A percentile compares a stretch with the other conserved stretches of the same genome.
Conservation (phyloP, 2,888 invertebrate genomes). For the Temnothorax unifasciatus region DNA sequence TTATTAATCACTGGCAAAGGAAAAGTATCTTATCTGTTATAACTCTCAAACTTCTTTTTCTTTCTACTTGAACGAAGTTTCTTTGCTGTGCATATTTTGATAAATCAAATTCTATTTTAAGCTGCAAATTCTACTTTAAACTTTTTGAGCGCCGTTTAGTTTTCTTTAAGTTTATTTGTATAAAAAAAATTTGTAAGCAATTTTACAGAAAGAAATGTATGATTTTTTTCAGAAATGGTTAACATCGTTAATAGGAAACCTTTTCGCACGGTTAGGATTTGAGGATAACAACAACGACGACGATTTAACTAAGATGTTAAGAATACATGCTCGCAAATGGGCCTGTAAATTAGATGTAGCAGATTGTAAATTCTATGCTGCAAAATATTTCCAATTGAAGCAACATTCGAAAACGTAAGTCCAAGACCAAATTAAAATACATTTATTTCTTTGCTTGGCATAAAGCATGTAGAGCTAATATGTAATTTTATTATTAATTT, state of each 20-base stretch:
- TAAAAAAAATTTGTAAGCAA: background rate
- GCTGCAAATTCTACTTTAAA: background rate
- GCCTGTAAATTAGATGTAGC: slow-evolving; percentile 72
- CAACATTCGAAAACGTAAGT: background rate
- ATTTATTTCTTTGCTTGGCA: background rate
- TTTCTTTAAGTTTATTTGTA: background rate
- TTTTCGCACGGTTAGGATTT: slow-evolving; percentile 88
- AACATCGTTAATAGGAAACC: slow-evolving; percentile 88
- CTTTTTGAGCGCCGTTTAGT: background rate
- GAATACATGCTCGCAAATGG: slow-evolving; percentile 78
- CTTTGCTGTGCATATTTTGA: background rate
- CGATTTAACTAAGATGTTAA: slow-evolving; percentile 89
- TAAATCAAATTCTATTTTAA: slow-evolving; percentile 3
- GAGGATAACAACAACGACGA: slow-evolving; percentile 89
- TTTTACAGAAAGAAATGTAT: background rate
- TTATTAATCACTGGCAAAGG: no score
- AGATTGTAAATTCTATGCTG: slow-evolving; percentile 68
- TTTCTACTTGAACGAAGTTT: background rate
- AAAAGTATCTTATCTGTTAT: no score
- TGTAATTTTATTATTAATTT: no score
- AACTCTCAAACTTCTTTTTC: background rate
- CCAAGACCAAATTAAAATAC: background rate
- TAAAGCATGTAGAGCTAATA: background rate
- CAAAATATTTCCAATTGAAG: slow-evolving; percentile 44
- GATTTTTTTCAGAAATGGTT: slow-evolving; percentile 88